A percentile compares a stretch with the other conserved stretches of the same genome.
These are phyloP conservation scores for Antidorcas marsupialis DNA, from an alignment of 2,113 vertebrate genomes.

Conservation along the genomic window DNA sequence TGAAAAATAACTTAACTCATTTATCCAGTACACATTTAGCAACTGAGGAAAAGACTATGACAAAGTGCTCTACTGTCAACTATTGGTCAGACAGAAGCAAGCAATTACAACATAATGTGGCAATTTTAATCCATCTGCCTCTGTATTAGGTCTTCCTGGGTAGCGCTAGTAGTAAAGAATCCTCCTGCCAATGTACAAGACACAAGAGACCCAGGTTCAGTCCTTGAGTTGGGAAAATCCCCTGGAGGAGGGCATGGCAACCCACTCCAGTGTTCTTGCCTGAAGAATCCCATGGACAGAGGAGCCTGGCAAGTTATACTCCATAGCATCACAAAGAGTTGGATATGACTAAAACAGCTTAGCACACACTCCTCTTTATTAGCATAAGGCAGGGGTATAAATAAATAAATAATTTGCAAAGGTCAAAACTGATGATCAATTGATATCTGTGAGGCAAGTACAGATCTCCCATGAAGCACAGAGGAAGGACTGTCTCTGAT, in stretches of 20 bases:
- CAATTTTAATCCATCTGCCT: background rate
- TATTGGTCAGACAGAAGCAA: background rate
- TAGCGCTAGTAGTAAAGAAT: background rate
- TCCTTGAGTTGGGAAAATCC: background rate
- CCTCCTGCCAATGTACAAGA: background rate
- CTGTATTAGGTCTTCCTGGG: background rate
- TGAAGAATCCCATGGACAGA: background rate
- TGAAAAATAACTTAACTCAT: background rate
- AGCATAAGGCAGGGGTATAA: background rate
- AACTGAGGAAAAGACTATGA: background rate
- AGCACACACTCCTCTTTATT: background rate
- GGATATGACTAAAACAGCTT: background rate
- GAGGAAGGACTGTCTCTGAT: background rate
- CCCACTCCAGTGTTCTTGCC: background rate
- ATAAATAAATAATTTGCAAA: background rate
- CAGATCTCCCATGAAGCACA: background rate
- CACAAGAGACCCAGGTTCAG: background rate
- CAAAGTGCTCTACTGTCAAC: background rate
- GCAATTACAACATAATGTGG: background rate
- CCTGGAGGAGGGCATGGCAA: background rate
- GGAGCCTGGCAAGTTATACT: background rate
- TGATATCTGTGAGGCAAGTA: background rate
- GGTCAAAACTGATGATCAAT: background rate
- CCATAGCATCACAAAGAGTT: background rate
- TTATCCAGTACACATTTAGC: background rate